These are phyloP conservation scores for Drosophila infuscata DNA, from an alignment of 2,888 invertebrate genomes.

Conservation along the genomic window DNA sequence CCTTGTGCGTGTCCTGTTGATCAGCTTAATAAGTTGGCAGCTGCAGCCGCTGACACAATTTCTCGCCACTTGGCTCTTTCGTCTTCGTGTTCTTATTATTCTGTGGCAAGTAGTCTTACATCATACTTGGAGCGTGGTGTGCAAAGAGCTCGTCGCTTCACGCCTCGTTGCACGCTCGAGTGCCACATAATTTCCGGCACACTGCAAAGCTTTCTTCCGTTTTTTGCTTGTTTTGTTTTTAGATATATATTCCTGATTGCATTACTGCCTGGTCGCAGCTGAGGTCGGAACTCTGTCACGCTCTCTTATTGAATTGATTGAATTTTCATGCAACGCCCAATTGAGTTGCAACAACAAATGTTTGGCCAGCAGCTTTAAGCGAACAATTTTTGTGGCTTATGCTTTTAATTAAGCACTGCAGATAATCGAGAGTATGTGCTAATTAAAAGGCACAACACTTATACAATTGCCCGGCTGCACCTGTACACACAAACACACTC, in stretches of 20 bases:
- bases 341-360: conserved; percentile 12
- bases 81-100: not conserved
- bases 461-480: conserved; percentile 55
- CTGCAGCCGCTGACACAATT: conserved; percentile 69
- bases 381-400: conserved; percentile 39
- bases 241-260: conserved; percentile 49
- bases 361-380: conserved; percentile 57
- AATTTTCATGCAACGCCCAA: conserved; percentile 46
- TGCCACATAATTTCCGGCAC: conserved; percentile 67
- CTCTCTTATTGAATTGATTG: conserved; percentile 62
- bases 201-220: conserved; percentile 22
- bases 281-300: conserved; percentile 16
- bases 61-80: conserved; percentile 45
- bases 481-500: conserved; percentile 15
- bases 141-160: conserved; percentile 45
- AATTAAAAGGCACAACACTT: conserved; percentile 78
- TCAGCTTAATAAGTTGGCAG: conserved; percentile 64
- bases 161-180: conserved; percentile 69
- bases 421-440: conserved; percentile 59
- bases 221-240: conserved; percentile 2
- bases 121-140: conserved; percentile 49
- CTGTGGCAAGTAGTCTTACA: conserved; percentile 44
- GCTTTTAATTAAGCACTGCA: conserved; percentile 52
- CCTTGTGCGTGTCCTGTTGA: conserved; percentile 56
- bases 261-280: conserved; percentile 33